Base-by-base conservation (phyloP, 2,113 vertebrate genomes). In the Struthidea cinerea region DNA sequence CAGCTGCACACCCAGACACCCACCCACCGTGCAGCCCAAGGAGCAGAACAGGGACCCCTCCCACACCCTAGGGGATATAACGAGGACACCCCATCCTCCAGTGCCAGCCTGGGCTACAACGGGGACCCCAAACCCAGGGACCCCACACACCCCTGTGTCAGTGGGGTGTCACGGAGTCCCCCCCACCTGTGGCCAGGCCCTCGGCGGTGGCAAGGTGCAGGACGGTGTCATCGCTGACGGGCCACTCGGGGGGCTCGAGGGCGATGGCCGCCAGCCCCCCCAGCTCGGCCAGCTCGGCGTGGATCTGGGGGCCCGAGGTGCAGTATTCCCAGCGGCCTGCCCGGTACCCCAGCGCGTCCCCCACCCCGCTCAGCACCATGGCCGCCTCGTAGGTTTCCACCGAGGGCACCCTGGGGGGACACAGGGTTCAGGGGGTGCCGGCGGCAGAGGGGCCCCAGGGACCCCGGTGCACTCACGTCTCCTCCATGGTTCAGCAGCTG, bases 171-270 rank as follows among this genome's bases (percentile, higher is more conserved):
- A 3, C 9, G 0, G 28, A 11, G 41, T 19, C 3, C 24, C 50
- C 53, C 37, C 16, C 89, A 98, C 98, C 98, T n/a, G 98, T 98
- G 64, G 97, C 98, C 73, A 99, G 97, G 28, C 97, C 98, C 87
- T 99, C 98, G 6, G 98, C 98, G 0, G 98, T 99, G 7, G 98
- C 98, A 7, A 98, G 97, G 91, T 99, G 98, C 56, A 98, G 97
- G 30, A 99, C 89, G 1, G 98, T 98, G 97, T 99, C 98, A 6
- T 98, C 98, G 27, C 98, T 98, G 87, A 98, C 97, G 0, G 98
- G 98, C 98, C 98, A 99, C 63, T 98, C 98, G 7, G 98, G 98
- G 42, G 98, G 98, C 71, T 98, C 50, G 0, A 63, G 98, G 46
- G 50, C 69, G 91, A 99, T 98, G 92, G 95, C 97, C 32, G 90